phyloP scores from a whole-genome alignment of 2,113 vertebrate genomes.

The Oplegnathus fasciatus region DNA sequence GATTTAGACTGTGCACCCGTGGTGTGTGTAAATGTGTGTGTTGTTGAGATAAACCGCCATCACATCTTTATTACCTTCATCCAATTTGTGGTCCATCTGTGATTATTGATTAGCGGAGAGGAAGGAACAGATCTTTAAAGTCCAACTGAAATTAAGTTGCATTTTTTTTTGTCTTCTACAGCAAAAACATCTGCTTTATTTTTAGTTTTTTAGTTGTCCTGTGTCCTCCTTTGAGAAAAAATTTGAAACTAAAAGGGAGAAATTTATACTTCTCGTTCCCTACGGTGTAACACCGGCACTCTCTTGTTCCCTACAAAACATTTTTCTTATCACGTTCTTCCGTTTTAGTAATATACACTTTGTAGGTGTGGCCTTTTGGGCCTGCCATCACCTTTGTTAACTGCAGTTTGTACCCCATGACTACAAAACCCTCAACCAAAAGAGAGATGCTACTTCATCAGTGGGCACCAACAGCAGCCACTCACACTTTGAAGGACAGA shows the following conservation, averaged over 20 bases:
- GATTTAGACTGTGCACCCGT: neutral
- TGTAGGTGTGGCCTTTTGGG: neutral
- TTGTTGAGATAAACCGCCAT: neutral
- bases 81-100: neutral
- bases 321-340: neutral
- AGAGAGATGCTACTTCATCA: neutral
- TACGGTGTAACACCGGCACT: neutral
- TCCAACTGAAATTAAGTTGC: neutral
- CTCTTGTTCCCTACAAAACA: neutral
- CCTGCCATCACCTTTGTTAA: neutral
- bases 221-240: neutral
- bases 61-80: conserved; percentile 13
- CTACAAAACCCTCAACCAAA: neutral
- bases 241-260: neutral
- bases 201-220: too few relatives aligned
- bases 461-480: neutral
- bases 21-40: conserved; percentile 2
- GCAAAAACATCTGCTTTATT: too few relatives aligned
- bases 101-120: neutral
- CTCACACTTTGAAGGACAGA: neutral
- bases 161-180: too few relatives aligned
- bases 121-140: neutral
- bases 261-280: neutral
- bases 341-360: too few relatives aligned
- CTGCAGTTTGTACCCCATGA: neutral